Base-by-base conservation (phyloP, 1,140 invertebrate species). In the Sesamia nonagrioides region DNA sequence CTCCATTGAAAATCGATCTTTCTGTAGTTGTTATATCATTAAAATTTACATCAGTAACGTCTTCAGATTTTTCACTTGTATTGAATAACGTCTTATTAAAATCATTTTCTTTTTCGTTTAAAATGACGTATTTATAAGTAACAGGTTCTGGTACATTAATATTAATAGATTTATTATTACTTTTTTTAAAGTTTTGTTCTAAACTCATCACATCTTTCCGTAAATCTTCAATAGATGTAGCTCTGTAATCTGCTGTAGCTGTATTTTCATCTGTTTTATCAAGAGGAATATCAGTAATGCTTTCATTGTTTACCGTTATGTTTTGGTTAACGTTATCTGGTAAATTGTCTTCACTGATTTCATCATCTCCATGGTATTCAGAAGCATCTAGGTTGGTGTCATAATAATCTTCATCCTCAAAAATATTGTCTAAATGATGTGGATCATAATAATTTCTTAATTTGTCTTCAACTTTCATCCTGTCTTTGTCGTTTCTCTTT, bases 381-480 rank as follows among this genome's bases (percentile, higher is more conserved):
- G n/a, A 13, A 68, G n/a, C 0, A 48, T 68, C 42, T 15, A 2
- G 1, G 3, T 48, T 17, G 6, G 18, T 8, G 48, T 48, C 11
- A 27, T 15, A 4, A 37, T n/a, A 1, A 13, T 69, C 60, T 40
- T 61, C 35, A 7, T 60, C 63, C n/a, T 69, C 66, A 8, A 69
- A 50, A n/a, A 50, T 13, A 2, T 21, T n/a, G 13, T 71, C 68
- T 37, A 50, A 35, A 35, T 66, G 61, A 0, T 52, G 45, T 6
- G 68, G 48, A 18, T 52, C 48, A 13, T 71, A 71, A 37, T 71
- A 71, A 37, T 71, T 71, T n/a, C 68, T 37, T 6, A 71, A 54
- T 54, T 54, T 71, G 0, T 71, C 50, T 37, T 71, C 68, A 0
- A 71, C 8, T 37, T 35, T 37, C 15, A 71, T 71, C 6, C 15